Conservation (phyloP, 2,113 vertebrate genomes). For the Naja naja region DNA sequence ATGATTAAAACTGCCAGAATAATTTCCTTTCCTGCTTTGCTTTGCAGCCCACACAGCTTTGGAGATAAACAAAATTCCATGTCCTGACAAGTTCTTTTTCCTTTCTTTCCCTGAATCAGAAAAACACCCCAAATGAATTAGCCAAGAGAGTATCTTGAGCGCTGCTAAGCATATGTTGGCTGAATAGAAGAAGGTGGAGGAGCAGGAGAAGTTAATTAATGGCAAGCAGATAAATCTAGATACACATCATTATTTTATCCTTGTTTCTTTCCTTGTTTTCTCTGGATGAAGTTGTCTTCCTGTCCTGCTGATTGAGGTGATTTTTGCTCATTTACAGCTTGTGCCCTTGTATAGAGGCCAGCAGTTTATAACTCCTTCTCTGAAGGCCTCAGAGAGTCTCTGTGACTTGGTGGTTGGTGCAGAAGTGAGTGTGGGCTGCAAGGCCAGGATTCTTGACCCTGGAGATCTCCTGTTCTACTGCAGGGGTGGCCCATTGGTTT, state of each 20-base stretch:
- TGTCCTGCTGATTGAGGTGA: constrained; percentile 16
- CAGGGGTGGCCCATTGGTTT: constrained; percentile 44
- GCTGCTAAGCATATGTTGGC: accelerated
- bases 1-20: background rate
- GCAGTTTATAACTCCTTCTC: background rate
- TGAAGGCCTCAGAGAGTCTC: background rate
- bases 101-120: background rate
- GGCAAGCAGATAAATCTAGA: constrained; percentile 1
- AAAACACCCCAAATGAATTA: background rate
- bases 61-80: constrained; percentile 20
- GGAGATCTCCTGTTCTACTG: constrained; percentile 4
- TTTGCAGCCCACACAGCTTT: constrained; percentile 46
- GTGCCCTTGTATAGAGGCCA: background rate
- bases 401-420: background rate
- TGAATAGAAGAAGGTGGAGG: background rate
- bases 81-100: background rate
- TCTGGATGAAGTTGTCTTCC: background rate
- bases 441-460: constrained; percentile 1
- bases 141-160: accelerated
- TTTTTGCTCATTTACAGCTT: constrained; percentile 30
- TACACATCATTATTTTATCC: background rate
- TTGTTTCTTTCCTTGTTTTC: background rate
- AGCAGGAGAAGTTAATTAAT: background rate
- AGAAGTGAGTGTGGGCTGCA: constrained; percentile 10
- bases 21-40: constrained; percentile 49